Conservation (phyloP, 1,140 invertebrate species). For the Pogonomyrmex barbatus region DNA sequence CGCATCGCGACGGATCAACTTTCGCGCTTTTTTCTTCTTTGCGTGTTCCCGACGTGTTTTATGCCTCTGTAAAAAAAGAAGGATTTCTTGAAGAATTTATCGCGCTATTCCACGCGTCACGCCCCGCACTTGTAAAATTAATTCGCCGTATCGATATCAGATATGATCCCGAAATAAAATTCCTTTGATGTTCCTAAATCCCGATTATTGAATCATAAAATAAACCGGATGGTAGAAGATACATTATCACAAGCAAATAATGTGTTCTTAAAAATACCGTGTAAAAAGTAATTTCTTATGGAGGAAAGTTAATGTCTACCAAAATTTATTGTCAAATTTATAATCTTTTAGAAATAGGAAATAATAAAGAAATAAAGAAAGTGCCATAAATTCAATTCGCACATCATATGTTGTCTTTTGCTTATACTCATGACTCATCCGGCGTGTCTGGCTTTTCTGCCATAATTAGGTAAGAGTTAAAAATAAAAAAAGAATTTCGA, state of each 20-base stretch:
- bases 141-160: constrained; percentile 11
- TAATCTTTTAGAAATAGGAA: constrained; percentile 2
- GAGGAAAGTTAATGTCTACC: background rate
- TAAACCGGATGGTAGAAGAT: constrained; percentile 18
- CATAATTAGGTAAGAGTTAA: constrained; percentile 16
- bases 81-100: constrained; percentile 65
- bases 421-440: background rate
- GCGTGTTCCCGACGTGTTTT: constrained; percentile 40
- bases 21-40: constrained; percentile 34
- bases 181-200: constrained; percentile 10
- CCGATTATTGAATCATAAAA: constrained; percentile 48
- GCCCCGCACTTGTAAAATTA: constrained; percentile 42
- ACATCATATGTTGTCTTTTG: background rate
- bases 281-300: constrained; percentile 29
- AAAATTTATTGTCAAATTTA: constrained; percentile 5
- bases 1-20: constrained; percentile 21
- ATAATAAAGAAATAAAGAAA: background rate
- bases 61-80: constrained; percentile 31
- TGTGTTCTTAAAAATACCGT: background rate
- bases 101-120: constrained; percentile 30
- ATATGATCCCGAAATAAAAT: constrained; percentile 15
- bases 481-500: constrained; percentile 21
- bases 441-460: background rate
- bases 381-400: background rate
- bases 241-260: constrained; percentile 28